phyloP scores from a whole-genome alignment of 2,797 vertebrate genomes.

The Leptodactylus fallax region DNA sequence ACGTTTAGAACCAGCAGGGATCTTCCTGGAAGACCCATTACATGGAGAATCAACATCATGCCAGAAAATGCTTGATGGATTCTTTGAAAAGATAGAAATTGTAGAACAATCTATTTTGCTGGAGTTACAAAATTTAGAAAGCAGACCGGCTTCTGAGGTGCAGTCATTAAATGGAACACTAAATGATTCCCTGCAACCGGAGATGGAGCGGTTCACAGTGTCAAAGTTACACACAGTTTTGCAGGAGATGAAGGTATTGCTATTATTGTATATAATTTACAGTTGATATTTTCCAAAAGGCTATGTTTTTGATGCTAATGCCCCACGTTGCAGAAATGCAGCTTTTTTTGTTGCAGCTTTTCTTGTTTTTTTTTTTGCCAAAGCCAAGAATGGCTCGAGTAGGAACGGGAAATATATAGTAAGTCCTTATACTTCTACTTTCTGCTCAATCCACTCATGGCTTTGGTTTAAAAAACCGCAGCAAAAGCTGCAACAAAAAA shows the following conservation, averaged over 20 bases:
- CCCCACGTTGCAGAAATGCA: too few species aligned
- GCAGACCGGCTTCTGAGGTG: not conserved
- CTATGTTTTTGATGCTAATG: too few species aligned
- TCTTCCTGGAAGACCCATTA: constrained; percentile 78
- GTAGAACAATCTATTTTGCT: accelerated
- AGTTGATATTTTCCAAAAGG: not conserved
- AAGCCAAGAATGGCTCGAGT: too few species aligned
- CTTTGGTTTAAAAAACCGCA: too few species aligned
- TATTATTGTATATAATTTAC: not conserved
- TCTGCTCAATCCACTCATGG: too few species aligned
- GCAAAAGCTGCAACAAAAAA: too few species aligned
- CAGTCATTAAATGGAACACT: not conserved
- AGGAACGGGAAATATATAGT: too few species aligned
- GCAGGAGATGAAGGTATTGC: constrained; percentile 72
- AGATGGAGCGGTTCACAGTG: constrained; percentile 73
- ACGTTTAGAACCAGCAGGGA: constrained; percentile 76
- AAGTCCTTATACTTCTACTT: too few species aligned
- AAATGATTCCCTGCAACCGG: not conserved
- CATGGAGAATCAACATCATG: constrained; percentile 67
- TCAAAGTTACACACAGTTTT: constrained; percentile 68
- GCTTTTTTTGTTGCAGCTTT: too few species aligned
- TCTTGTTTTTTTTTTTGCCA: too few species aligned
- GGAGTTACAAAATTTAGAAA: not conserved
- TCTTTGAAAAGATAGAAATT: constrained; percentile 60
- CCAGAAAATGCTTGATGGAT: constrained; percentile 68